A percentile compares a stretch with the other conserved stretches of the same genome.
Conservation (phyloP, 2,113 vertebrate genomes). For the Nematolebias whitei region DNA sequence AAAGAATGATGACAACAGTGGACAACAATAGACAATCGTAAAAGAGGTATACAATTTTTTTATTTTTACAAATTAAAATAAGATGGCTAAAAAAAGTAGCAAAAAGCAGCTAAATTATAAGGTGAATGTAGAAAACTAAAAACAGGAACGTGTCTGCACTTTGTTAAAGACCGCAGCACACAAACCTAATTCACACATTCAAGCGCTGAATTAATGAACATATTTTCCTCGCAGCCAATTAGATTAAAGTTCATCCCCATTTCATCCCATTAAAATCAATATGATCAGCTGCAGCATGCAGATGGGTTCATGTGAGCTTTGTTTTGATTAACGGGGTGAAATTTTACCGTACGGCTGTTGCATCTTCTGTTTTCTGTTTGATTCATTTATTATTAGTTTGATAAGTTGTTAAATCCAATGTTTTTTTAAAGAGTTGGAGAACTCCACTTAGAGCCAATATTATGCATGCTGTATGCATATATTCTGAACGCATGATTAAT, state of each 20-base stretch:
- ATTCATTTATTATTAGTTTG: constrained; percentile 40
- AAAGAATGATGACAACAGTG: no score
- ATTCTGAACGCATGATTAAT: constrained; percentile 21
- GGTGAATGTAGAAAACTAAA: no score
- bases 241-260: constrained; percentile 69
- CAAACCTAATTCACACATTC: constrained; percentile 33
- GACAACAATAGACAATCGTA: no score
- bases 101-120: no score
- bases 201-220: constrained; percentile 52
- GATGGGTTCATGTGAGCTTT: constrained; percentile 57
- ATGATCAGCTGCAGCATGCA: constrained; percentile 56
- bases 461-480: constrained; percentile 11
- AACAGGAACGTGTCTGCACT: no score
- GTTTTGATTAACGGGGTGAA: constrained; percentile 62
- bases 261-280: constrained; percentile 71
- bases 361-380: constrained; percentile 29
- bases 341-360: constrained; percentile 15
- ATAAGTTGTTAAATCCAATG: constrained; percentile 19
- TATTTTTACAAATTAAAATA: no score
- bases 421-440: constrained; percentile 28
- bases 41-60: no score
- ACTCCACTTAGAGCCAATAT: constrained; percentile 14
- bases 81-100: no score
- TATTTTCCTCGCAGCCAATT: constrained; percentile 64
- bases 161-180: constrained; percentile 12